Percentiles rank a stretch among this genome's conserved stretches.
Conservation (phyloP, 2,888 invertebrate species). For the Sinhomidia bicolor region DNA sequence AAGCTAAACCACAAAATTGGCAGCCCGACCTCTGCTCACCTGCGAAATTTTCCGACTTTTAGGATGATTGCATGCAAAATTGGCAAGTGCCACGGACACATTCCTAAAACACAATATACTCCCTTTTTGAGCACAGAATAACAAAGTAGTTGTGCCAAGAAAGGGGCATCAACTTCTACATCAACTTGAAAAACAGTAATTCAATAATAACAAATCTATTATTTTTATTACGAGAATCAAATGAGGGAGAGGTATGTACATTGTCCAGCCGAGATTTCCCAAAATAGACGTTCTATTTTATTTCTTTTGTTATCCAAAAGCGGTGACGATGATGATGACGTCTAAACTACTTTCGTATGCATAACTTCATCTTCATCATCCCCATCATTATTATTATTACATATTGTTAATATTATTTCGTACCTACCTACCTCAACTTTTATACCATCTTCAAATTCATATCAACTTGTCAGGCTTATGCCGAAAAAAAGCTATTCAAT, state of each 20-base stretch:
- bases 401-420: neutral
- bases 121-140: neutral
- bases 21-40: neutral
- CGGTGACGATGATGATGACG: neutral
- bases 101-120: neutral
- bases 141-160: slow-evolving; percentile 26
- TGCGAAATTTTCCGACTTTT: neutral
- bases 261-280: neutral
- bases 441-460: slow-evolving; percentile 19
- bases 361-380: neutral
- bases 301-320: neutral
- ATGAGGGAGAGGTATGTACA: neutral
- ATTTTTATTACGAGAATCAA: too few relatives aligned
- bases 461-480: neutral
- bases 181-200: neutral
- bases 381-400: neutral
- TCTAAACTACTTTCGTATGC: slow-evolving; percentile 34
- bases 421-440: slow-evolving; percentile 19
- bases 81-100: neutral
- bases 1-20: neutral
- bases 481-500: neutral
- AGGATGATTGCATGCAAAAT: neutral
- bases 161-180: neutral
- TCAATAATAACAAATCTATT: too few relatives aligned
- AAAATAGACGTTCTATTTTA: slow-evolving; percentile 7